Conservation (phyloP, 2,113 vertebrate genomes). For the Damaliscus lunatus region DNA sequence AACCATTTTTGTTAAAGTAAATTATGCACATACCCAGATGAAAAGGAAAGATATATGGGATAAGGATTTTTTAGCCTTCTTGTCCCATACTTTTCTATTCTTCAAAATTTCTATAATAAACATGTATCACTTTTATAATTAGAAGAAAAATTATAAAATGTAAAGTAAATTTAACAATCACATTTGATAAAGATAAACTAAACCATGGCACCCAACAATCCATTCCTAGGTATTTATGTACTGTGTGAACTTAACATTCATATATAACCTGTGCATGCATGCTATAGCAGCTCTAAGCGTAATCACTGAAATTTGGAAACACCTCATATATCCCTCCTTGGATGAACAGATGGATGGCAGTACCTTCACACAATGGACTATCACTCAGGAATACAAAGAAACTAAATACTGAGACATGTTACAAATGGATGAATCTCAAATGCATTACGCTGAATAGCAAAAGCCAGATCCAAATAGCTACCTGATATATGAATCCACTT, state of each 20-base stretch:
- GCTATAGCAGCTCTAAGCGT: not conserved
- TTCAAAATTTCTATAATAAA: not conserved
- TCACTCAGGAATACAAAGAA: not conserved
- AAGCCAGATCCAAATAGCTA: not conserved
- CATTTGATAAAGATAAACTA: not conserved
- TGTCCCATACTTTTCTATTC: not conserved
- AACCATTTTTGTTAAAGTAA: not conserved
- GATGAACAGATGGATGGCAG: not conserved
- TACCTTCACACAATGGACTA: not conserved
- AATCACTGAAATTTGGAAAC: not conserved
- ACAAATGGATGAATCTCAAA: not conserved
- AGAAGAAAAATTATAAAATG: not conserved
- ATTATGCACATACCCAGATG: not conserved
- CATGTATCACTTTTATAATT: not conserved
- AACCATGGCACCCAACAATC: not conserved
- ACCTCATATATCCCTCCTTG: not conserved
- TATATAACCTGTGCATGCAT: not conserved
- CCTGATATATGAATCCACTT: not conserved
- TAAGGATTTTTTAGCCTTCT: not conserved
- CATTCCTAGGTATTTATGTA: not conserved
- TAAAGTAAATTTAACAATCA: not conserved
- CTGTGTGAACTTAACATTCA: not conserved
- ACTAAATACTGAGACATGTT: not conserved
- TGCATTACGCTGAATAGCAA: not conserved
- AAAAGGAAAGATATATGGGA: not conserved